Conservation (phyloP, 2,888 invertebrate species). For the Scaptomyza polygonia region DNA sequence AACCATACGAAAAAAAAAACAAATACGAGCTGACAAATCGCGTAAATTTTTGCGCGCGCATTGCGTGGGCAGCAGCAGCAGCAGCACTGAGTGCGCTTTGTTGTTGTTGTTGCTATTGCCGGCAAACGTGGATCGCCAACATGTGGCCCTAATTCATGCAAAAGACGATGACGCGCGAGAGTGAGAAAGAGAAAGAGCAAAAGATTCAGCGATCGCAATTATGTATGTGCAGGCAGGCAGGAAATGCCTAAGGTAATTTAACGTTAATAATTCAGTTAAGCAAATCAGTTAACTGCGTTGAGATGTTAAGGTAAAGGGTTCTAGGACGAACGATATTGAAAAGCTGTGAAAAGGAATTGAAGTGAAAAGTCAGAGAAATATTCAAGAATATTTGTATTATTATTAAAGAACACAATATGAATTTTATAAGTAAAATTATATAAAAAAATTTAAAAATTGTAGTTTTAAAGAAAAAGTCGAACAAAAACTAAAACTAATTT, state of each 20-base stretch:
- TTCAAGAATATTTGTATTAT: too few relatives aligned
- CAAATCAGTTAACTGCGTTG: slow-evolving; percentile 3
- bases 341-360: too few relatives aligned
- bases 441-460: too few relatives aligned
- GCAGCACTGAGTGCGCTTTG: slow-evolving; percentile 40
- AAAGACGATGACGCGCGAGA: slow-evolving; percentile 24
- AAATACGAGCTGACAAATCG: slow-evolving; percentile 76
- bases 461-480: too few relatives aligned
- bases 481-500: too few relatives aligned
- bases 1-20: slow-evolving; percentile 6
- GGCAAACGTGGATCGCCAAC: slow-evolving; percentile 55
- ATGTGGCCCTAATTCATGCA: slow-evolving; percentile 80
- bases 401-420: too few relatives aligned
- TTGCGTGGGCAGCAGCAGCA: slow-evolving; percentile 65
- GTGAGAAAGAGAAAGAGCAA: too few relatives aligned
- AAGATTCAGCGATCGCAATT: too few relatives aligned
- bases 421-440: too few relatives aligned
- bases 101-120: slow-evolving; percentile 18
- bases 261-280: slow-evolving; percentile 4
- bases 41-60: slow-evolving; percentile 72
- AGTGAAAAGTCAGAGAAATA: too few relatives aligned
- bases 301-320: neutral
- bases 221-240: slow-evolving; percentile 50
- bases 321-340: too few relatives aligned
- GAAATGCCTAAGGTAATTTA: slow-evolving; percentile 60